Conservation (phyloP, 2,113 vertebrate genomes). For the Ctenomys sociabilis region DNA sequence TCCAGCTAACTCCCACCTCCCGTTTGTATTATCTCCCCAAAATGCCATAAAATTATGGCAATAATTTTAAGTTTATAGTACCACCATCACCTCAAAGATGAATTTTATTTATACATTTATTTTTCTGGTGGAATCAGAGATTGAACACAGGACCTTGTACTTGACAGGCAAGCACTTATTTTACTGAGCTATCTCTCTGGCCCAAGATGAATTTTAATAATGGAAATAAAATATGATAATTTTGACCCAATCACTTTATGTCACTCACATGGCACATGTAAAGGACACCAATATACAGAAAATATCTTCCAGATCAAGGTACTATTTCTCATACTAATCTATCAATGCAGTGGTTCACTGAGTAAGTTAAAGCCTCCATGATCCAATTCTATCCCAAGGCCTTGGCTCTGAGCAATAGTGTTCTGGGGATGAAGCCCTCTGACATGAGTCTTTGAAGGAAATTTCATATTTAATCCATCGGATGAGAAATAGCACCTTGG, state of each 20-base stretch:
- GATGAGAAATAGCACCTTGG: background rate
- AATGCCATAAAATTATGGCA: background rate
- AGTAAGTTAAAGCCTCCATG: background rate
- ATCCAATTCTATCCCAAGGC: background rate
- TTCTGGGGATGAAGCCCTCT: background rate
- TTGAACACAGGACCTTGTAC: too few species aligned
- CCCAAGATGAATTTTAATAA: conserved; percentile 13
- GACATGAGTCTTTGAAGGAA: background rate
- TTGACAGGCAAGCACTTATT: too few species aligned
- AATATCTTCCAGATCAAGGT: background rate
- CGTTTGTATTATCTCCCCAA: background rate
- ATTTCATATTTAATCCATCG: background rate
- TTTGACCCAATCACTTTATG: background rate
- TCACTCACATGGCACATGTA: background rate
- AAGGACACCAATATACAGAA: background rate
- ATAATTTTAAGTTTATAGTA: background rate
- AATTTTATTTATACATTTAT: too few species aligned
- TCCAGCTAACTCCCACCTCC: background rate
- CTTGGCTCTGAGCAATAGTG: background rate
- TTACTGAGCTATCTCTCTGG: too few species aligned
- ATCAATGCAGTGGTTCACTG: background rate
- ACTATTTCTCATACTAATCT: background rate
- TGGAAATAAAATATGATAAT: background rate
- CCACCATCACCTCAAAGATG: background rate
- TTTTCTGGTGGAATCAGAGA: too few species aligned